A percentile compares a stretch with the other conserved stretches of the same genome.
phyloP scores from a whole-genome alignment of 2,113 vertebrate genomes.

The Nibea albiflora region DNA sequence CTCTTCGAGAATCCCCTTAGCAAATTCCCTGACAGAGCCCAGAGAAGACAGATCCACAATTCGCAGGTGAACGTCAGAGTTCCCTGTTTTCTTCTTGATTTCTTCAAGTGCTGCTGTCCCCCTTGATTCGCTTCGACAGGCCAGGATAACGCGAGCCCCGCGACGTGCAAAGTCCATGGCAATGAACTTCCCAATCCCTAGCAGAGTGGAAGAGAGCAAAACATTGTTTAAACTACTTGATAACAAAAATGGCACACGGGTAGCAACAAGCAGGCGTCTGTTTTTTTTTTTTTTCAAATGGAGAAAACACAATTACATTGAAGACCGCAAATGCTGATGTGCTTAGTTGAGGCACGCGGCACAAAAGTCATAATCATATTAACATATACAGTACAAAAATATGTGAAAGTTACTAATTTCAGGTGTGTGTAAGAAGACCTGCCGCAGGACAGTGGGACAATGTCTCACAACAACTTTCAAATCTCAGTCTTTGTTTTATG shows the following conservation, averaged over 20 bases:
- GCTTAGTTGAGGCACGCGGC: not conserved
- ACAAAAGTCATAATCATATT: not conserved
- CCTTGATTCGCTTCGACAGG: slow-evolving; percentile 81
- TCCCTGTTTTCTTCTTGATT: slow-evolving; percentile 82
- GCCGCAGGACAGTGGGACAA: not conserved
- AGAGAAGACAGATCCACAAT: slow-evolving; percentile 86
- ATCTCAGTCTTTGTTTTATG: not conserved
- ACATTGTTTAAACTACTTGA: not conserved
- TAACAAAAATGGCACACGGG: not conserved
- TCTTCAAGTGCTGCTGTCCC: slow-evolving; percentile 81
- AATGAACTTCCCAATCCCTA: slow-evolving; percentile 89
- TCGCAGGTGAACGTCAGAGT: slow-evolving; percentile 80
- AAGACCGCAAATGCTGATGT: not conserved
- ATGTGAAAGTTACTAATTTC: no score
- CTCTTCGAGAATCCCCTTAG: slow-evolving; percentile 75
- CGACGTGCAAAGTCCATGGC: slow-evolving; percentile 87
- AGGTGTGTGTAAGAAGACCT: not conserved
- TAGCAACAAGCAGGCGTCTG: not conserved
- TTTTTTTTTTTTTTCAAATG: not conserved
- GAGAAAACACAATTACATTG: not conserved
- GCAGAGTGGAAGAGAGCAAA: not conserved
- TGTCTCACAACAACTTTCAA: not conserved
- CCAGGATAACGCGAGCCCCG: slow-evolving; percentile 89
- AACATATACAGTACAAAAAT: not conserved
- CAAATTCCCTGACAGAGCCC: slow-evolving; percentile 86